Base-by-base conservation (phyloP, 2,113 vertebrate species). In the Hyperopisus bebe region DNA sequence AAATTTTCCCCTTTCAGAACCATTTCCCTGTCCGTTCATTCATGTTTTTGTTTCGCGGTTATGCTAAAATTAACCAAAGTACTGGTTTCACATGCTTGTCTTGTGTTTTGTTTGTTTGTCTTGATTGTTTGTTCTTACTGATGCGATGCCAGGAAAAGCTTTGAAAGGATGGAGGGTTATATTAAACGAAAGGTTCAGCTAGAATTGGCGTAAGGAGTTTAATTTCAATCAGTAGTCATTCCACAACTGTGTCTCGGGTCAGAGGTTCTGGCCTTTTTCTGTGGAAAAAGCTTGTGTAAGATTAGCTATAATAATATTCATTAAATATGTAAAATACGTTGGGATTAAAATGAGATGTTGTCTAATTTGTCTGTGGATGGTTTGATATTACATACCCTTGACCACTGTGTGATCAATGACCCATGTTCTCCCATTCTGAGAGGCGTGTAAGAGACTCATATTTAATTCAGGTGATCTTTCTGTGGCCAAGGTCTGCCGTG, bases 401-500 rank as follows among this genome's bases (percentile, higher is more conserved):
- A 88, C 55, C 55, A 44, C n/a, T 39, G 31, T 42, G n/a, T 51
- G 27, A 88, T 88, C 42, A 62, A 53, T 88, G 42, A 42, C 55
- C 5, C 46, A 70, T n/a, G 88, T 31, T 39, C 70, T 62, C 51
- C 55, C 5, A 31, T 46, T 44, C 21, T 39, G 74, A 86, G 21
- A 62, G 15, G 53, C 47, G 58, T 90, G 82, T 70, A 66, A 89
- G 53, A 80, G 62, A 62, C 62, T 46, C 19, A 77, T 86, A n/a
- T 70, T 86, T n/a, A 7, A 46, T 85, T n/a, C 48, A 82, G 15
- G 89, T 27, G 27, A 53, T 89, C 9, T 80, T 92, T 91, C 35
- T 92, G 50, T 86, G 91, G 92, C 39, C 7, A 80, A 85, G 53
- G 55, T 90, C 55, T 86, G 89, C 90, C 19, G 10, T 90, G 86